Base-by-base conservation (phyloP, 2,113 vertebrate species). In the Rhabdomys dilectus region DNA sequence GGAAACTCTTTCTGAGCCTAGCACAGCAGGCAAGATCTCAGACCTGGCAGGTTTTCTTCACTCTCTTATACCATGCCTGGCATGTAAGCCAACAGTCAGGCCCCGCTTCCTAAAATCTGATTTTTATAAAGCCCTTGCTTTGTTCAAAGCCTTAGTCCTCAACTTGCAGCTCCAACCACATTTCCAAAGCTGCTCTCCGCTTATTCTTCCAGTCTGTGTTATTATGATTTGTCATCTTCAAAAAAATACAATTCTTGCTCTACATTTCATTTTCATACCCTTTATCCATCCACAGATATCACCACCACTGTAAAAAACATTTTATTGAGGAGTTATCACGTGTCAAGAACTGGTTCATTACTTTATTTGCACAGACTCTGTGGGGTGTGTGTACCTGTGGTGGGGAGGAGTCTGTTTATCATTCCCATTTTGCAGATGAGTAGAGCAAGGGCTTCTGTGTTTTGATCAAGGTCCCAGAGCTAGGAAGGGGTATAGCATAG, bases 141-240 rank as follows among this genome's bases (percentile, higher is more conserved):
- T 24, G 4, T 22, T 70, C 39, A 1, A 3, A 62, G 39, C 68
- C 45, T 81, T 2, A 13, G 51, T 75, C 42, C 31, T 31, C 11
- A 56, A 5, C 9, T 22, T 0, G 19, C 10, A 7, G 22, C 17
- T 53, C 60, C 21, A 15, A 0, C 2, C 31, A 10, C 12, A 31
- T 15, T 13, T 36, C 77, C 15, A 29, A 16, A 15, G 26, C 24
- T 56, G 7, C 12, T 82, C 48, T 75, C 53, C 75, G 53, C 88
- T 62, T 17, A 66, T 88, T 66, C 42, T 77, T 34, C 48, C 5
- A 36, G 34, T 0, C 45, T 39, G 88, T 84, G 31, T 39, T 77
- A 12, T 29, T 39, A 4, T 36, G 7, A n/a, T 15, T 53, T 13
- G 4, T 45, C 7, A 19, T 62, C 2, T 24, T 34, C 7, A 42